Percentiles rank a stretch among this genome's conserved stretches.
Evolutionary conservation across 2,797 vertebrate genomes (phyloP).

Genomic region (Spea hammondii): DNA sequence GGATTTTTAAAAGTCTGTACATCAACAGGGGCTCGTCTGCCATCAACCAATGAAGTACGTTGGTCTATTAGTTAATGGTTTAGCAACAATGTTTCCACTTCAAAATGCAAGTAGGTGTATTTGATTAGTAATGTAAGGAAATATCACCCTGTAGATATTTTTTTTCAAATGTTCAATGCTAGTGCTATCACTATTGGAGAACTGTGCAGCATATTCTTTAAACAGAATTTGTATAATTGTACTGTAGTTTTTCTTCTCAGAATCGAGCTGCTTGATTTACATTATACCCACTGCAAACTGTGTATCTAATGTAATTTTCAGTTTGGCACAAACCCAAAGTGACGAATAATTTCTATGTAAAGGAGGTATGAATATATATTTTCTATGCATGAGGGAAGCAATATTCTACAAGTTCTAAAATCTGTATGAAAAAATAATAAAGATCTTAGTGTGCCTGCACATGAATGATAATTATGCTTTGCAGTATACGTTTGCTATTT

Average conservation of each 20-base stretch:
- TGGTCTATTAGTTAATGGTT: no score
- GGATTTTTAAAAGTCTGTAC: no score
- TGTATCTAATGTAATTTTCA: conserved; percentile 15
- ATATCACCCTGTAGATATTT: no score
- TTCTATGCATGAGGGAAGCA: conserved; percentile 16
- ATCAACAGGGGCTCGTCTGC: no score
- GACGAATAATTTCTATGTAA: conserved; percentile 21
- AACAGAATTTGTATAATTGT: conserved; percentile 11
- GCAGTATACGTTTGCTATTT: conserved; percentile 26
- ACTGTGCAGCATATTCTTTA: neutral
- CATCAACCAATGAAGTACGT: no score
- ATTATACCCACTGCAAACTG: conserved; percentile 4
- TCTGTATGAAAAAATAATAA: neutral
- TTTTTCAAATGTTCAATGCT: no score
- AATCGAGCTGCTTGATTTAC: neutral
- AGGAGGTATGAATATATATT: conserved; percentile 23
- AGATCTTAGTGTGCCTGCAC: neutral
- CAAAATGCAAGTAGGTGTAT: no score
- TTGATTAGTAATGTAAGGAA: no score
- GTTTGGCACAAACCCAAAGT: conserved; percentile 30
- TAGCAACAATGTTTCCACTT: no score
- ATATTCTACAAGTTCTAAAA: conserved; percentile 5
- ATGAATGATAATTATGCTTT: conserved; percentile 23
- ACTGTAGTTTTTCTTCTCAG: neutral
- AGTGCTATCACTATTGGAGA: no score